Conservation (phyloP, 2,888 invertebrate species). For the Dione juno region DNA sequence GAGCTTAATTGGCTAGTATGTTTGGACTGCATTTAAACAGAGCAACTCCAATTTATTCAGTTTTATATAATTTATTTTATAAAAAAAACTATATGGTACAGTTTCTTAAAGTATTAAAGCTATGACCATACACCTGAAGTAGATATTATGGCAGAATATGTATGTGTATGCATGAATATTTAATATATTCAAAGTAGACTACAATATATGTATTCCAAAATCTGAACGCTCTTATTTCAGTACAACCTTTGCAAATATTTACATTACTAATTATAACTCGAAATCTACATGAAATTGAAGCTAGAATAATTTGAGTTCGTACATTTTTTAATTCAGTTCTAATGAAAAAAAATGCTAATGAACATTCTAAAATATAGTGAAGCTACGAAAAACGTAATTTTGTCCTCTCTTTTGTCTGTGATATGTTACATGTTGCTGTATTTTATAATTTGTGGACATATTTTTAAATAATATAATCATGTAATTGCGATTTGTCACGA, state of each 20-base stretch:
- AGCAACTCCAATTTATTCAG: no score
- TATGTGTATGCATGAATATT: constrained; percentile 22
- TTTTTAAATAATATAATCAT: background rate
- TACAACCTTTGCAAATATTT: constrained; percentile 9
- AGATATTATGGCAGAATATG: constrained; percentile 13
- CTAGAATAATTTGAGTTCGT: background rate
- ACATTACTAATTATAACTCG: constrained; percentile 14
- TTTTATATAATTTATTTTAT: no score
- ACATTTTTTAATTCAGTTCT: background rate
- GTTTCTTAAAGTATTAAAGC: background rate
- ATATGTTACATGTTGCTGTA: background rate
- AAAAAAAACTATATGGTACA: no score
- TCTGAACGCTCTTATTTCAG: constrained; percentile 10
- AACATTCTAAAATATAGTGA: background rate
- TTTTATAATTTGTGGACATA: background rate
- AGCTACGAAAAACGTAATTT: background rate
- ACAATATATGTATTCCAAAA: constrained; percentile 20
- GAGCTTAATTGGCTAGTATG: background rate
- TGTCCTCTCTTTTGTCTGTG: background rate
- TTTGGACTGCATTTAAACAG: background rate
- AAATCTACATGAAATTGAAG: constrained; percentile 1
- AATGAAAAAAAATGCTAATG: background rate
- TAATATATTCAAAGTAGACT: constrained; percentile 24
- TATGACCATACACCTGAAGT: constrained; percentile 7
- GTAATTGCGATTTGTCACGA: background rate